These are phyloP conservation scores for Elachura formosa DNA, from an alignment of 2,113 vertebrate genomes.

Conservation along the genomic window DNA sequence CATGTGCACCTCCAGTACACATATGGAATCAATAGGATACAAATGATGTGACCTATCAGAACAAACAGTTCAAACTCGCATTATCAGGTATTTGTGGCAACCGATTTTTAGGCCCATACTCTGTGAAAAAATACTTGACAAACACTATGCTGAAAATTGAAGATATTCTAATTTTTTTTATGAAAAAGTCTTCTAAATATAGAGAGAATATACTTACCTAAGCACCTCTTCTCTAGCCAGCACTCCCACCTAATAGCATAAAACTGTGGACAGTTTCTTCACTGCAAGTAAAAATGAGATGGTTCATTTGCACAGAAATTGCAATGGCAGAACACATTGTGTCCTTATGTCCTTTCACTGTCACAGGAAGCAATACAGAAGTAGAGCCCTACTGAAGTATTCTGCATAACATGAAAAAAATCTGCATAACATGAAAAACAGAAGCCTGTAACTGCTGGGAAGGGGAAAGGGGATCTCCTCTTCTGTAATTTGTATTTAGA, in stretches of 20 bases:
- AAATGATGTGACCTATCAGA: not conserved
- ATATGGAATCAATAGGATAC: not conserved
- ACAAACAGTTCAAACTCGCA: not conserved
- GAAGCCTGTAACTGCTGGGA: not conserved
- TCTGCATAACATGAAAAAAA: not conserved
- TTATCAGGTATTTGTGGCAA: not conserved
- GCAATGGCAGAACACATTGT: not conserved
- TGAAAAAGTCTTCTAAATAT: not conserved
- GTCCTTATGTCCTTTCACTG: not conserved
- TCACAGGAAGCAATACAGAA: not conserved
- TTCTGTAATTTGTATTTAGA: not conserved
- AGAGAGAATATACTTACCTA: not conserved
- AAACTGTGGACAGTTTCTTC: not conserved
- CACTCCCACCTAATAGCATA: not conserved
- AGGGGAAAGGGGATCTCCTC: not conserved
- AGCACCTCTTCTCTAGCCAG: not conserved
- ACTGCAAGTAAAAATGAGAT: not conserved
- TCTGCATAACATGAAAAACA: not conserved
- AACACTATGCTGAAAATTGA: not conserved
- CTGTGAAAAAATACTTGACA: not conserved
- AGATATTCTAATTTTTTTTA: not conserved
- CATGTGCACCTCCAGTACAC: not conserved
- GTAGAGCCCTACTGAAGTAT: not conserved
- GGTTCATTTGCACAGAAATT: not conserved
- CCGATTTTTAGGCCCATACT: not conserved